A percentile compares a stretch with the other conserved stretches of the same genome.
Evolutionary conservation across 2,888 invertebrate genomes (phyloP).

Genomic region (Habrosyne pyritoides): DNA sequence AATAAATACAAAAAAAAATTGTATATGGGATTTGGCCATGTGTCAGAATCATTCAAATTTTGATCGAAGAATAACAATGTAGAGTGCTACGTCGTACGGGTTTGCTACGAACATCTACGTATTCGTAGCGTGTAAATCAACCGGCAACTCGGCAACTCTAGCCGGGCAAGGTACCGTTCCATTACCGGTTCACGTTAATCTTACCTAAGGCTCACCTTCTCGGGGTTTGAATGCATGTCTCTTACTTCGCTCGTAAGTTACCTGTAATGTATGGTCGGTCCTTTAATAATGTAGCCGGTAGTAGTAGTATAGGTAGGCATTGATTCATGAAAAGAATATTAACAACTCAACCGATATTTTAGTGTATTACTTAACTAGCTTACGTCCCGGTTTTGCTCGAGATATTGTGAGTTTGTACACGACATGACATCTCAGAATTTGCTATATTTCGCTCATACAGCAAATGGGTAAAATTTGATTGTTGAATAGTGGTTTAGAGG

Average conservation of each 20-base stretch:
- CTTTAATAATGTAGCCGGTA: background rate
- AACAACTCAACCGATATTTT: too few species aligned
- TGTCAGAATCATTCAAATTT: too few species aligned
- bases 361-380: too few species aligned
- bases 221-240: background rate
- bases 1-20: too few species aligned
- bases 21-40: too few species aligned
- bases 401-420: too few species aligned
- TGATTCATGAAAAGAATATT: background rate
- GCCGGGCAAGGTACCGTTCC: constrained; percentile 1
- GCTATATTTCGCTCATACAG: too few species aligned
- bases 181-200: constrained; percentile 8
- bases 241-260: background rate
- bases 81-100: constrained; percentile 5
- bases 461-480: too few species aligned
- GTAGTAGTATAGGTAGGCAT: background rate
- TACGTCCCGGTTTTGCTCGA: too few species aligned
- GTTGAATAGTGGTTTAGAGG: too few species aligned
- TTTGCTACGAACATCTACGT: background rate
- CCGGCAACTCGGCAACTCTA: background rate
- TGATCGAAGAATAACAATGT: too few species aligned
- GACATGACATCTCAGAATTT: too few species aligned
- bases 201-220: background rate
- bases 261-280: background rate
- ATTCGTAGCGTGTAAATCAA: constrained; percentile 8